phyloP scores from a whole-genome alignment of 2,888 invertebrate genomes.

The Cyclophora punctaria region DNA sequence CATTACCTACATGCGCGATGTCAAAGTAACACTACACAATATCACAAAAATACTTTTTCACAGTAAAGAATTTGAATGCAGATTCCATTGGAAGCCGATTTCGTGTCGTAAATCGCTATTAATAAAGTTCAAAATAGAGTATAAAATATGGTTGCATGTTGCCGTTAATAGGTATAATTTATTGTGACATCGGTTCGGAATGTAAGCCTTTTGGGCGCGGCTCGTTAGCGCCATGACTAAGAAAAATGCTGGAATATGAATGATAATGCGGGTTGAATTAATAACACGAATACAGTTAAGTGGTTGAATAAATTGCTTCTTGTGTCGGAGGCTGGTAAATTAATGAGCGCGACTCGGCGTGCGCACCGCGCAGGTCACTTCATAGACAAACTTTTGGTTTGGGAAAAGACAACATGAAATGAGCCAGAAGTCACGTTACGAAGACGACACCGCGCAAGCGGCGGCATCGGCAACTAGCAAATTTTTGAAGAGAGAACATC shows the following conservation, averaged over 20 bases:
- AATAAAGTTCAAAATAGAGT: slow-evolving; percentile 51
- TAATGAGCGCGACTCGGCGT: too few relatives aligned
- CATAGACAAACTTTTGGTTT: too few relatives aligned
- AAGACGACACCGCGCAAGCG: too few relatives aligned
- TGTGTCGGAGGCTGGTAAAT: too few relatives aligned
- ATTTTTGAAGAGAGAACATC: too few relatives aligned
- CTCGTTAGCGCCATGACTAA: slow-evolving; percentile 16
- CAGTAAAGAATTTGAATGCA: slow-evolving; percentile 28
- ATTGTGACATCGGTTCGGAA: slow-evolving; percentile 23
- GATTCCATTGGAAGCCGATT: slow-evolving; percentile 36
- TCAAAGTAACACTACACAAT: slow-evolving; percentile 16
- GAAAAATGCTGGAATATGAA: slow-evolving; percentile 13
- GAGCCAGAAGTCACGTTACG: too few relatives aligned
- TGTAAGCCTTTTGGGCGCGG: slow-evolving; percentile 3
- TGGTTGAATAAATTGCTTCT: slow-evolving; percentile 9
- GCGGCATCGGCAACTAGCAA: too few relatives aligned
- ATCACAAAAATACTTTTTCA: slow-evolving; percentile 6
- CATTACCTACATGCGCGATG: slow-evolving; percentile 5
- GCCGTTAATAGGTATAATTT: slow-evolving; percentile 29
- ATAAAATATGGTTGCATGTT: slow-evolving; percentile 28
- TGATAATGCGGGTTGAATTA: slow-evolving; percentile 10
- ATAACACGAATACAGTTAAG: slow-evolving; percentile 9
- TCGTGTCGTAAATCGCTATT: slow-evolving; percentile 27
- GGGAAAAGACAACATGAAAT: too few relatives aligned
- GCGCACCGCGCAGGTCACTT: too few relatives aligned